Base-by-base conservation (phyloP, 1,140 invertebrate genomes). In the Eurosta solidaginis region DNA sequence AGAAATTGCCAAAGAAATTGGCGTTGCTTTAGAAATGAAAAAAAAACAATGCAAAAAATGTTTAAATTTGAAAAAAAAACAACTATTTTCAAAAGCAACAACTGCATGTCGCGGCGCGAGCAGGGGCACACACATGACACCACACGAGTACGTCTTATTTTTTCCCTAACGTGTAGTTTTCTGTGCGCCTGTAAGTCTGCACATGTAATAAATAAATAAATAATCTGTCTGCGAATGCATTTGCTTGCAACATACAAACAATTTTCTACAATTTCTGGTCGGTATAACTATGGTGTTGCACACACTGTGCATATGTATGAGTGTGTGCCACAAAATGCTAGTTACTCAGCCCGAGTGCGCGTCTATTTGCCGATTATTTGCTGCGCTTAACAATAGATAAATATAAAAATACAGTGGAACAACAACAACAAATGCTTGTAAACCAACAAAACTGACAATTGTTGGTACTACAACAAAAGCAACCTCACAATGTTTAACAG, bases 1-100 rank as follows among this genome's bases (percentile, higher is more conserved):
- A 17, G 59, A 68, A 68, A 68, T 68, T 68, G 33, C 59, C 36
- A 68, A 17, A 40, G 59, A 68, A 40, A 68, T 68, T 68, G 59
- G 33, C 59, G 59, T 17, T 20, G 59, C n/a, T 63, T 68, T 40
- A 68, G 40, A 68, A 68, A 20, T 22, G n/a, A n/a, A n/a, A n/a
- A 68, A 33, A 5, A 68, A 68, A 68, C 40, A 68, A 40, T 40
- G 33, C 7, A 40, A 68, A 9, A 40, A 1, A 14, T 25, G 27
- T 40, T 22, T 22, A 68, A 68, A 20, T 40, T 29, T 3, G 1
- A 27, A 40, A 36, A 22, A 22, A 14, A 10, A 40, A 33, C 3
- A 5, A 68, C n/a, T n/a, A n/a, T n/a, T n/a, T n/a, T n/a, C n/a
- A 68, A 68, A 33, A 29, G 33, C 33, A 68, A 33, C 59, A n/a